Conservation (phyloP, 1,140 invertebrate genomes). For the Tachypleus tridentatus region DNA sequence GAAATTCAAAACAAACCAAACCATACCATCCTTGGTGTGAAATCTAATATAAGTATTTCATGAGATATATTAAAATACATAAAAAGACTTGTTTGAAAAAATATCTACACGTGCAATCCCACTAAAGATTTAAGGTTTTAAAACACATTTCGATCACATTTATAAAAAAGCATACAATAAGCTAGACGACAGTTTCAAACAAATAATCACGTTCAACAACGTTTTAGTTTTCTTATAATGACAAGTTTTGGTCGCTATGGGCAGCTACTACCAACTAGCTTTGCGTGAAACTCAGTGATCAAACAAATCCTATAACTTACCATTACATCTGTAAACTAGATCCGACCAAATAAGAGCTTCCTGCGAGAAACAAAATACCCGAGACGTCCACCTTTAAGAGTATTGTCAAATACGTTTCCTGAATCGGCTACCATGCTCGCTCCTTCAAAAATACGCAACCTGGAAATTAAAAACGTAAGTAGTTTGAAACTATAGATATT, state of each 20-base stretch:
- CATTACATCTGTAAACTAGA: constrained; percentile 85
- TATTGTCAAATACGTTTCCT: constrained; percentile 80
- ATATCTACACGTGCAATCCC: too few species aligned
- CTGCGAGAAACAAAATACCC: constrained; percentile 96
- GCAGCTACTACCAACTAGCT: too few species aligned
- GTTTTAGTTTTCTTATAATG: constrained; percentile 2
- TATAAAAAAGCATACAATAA: neutral
- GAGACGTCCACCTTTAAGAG: constrained; percentile 72
- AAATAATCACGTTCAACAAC: neutral
- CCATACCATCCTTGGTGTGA: too few species aligned
- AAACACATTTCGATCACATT: neutral
- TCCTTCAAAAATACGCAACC: constrained; percentile 51
- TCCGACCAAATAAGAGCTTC: constrained; percentile 97
- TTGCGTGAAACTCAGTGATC: too few species aligned
- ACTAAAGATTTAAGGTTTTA: too few species aligned
- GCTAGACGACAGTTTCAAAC: constrained; percentile 1
- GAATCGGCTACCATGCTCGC: constrained; percentile 77
- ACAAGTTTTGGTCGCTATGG: neutral
- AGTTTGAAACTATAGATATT: neutral
- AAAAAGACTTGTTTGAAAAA: too few species aligned
- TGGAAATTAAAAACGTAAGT: constrained; percentile 17
- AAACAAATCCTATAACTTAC: constrained; percentile 40
- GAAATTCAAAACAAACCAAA: too few species aligned
- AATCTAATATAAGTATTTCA: too few species aligned
- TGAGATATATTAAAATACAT: too few species aligned